Base-by-base conservation (phyloP, 2,888 invertebrate genomes). In the Drosophila histrio region DNA sequence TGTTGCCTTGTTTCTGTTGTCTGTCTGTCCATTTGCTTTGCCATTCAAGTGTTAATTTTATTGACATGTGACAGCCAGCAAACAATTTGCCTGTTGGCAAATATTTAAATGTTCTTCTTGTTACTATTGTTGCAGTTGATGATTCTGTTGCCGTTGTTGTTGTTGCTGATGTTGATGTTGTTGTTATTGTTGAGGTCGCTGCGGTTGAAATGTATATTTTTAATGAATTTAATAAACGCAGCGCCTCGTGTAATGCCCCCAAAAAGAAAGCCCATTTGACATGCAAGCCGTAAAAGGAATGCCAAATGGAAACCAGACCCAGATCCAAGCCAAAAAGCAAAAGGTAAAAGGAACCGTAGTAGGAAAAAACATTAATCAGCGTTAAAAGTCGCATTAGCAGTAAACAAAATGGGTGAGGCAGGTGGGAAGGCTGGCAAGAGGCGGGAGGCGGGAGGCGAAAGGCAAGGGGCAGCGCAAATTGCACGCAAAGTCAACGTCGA, bases 371-470 rank as follows among this genome's bases (percentile, higher is more conserved):
- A 84, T 84, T 85, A 85, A 85, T 85, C 88, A 87, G 84, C 88
- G 84, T 87, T 85, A 87, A 85, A 85, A 87, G 84, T 85, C 84
- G 86, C 88, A 87, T 87, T 87, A 80, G 81, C 79, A 77, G 75
- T 69, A 81, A 81, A 83, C 77, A 77, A 83, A 86, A 70, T 72
- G 79, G 72, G 87, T 54, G 79, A 66, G 77, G 44, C 68, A 47
- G 13, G 21, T 30, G 59, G 9, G 39, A 8, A 22, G 17, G 19
- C 6, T n/a, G n/a, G n/a, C n/a, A n/a, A n/a, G n/a, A n/a, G n/a
- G n/a, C n/a, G n/a, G 43, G 30, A 15, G 19, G 21, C 6, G 0
- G 13, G 2, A n/a, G 47, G 22, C 26, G 26, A 17, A 34, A 15
- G 39, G 24, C 2, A 22, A 34, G 19, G 49, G 24, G 30, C 58